Evolutionary conservation across 2,888 invertebrate species (phyloP).

Genomic region (Ceramica pisi): DNA sequence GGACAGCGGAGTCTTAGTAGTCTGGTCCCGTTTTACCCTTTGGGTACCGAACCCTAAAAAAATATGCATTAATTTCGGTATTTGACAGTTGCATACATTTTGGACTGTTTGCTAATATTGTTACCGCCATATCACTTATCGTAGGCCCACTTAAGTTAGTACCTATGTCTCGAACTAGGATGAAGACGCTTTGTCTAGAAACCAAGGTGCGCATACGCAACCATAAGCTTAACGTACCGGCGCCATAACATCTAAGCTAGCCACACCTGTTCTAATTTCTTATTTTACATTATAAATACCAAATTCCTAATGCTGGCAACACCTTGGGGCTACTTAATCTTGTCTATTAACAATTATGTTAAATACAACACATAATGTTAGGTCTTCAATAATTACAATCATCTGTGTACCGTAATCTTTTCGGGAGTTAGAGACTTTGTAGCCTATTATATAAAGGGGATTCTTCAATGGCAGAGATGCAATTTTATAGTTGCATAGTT

Average conservation of each 20-base stretch:
- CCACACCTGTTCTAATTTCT: conserved; percentile 55
- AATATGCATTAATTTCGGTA: no score
- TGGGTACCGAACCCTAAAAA: no score
- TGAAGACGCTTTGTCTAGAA: not conserved
- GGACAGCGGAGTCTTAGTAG: no score
- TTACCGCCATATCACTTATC: no score
- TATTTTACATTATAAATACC: conserved; percentile 48
- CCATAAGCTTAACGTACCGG: not conserved
- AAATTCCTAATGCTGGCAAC: conserved; percentile 47
- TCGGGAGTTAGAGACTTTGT: conserved; percentile 6
- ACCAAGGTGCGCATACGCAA: conserved; percentile 13
- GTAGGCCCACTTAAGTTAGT: no score
- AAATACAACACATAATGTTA: conserved; percentile 36
- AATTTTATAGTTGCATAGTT: conserved; percentile 6
- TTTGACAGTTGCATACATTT: no score
- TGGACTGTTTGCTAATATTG: no score
- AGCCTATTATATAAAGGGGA: not conserved
- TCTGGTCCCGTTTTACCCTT: no score
- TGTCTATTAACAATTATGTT: conserved; percentile 49
- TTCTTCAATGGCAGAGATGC: not conserved
- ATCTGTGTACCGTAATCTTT: conserved; percentile 29
- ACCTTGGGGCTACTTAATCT: conserved; percentile 58
- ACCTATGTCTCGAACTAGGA: not conserved
- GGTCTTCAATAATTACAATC: conserved; percentile 43
- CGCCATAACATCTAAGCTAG: conserved; percentile 19